These are phyloP conservation scores for Cyprinodon variegatus DNA, from an alignment of 2,113 vertebrate species.

Conservation along the genomic window DNA sequence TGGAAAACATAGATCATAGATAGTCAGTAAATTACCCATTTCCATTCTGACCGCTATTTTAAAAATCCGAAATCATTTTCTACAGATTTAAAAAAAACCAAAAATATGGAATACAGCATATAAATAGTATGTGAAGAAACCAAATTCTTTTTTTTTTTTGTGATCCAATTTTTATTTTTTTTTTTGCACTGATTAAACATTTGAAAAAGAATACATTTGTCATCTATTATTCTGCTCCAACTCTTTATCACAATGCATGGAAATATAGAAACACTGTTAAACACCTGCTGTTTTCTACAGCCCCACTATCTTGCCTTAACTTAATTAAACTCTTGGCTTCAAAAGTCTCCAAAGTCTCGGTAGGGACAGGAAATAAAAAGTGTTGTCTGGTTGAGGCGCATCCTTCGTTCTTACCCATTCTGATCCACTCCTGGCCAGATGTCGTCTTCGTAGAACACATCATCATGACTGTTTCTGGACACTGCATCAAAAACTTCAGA, in stretches of 20 bases:
- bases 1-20: too few species aligned
- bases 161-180: too few species aligned
- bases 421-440: slow-evolving; percentile 93
- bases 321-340: not conserved
- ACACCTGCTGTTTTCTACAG: too few species aligned
- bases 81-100: not conserved
- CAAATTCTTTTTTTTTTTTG: too few species aligned
- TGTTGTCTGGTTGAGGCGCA: not conserved
- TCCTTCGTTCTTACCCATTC: slow-evolving; percentile 82
- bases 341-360: not conserved
- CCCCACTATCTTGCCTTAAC: not conserved
- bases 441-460: slow-evolving; percentile 97
- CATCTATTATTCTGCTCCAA: not conserved
- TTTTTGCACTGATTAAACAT: too few species aligned
- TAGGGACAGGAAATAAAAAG: not conserved
- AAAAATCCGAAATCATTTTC: not conserved
- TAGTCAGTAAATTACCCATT: not conserved
- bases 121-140: too few species aligned
- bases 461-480: slow-evolving; percentile 92
- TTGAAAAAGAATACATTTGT: too few species aligned
- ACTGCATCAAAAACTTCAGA: slow-evolving; percentile 90
- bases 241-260: not conserved
- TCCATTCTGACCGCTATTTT: not conserved
- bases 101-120: too few species aligned
- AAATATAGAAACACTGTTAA: too few species aligned